Evolutionary conservation across 2,888 invertebrate species (phyloP).

Genomic region (Lathronympha strigana): DNA sequence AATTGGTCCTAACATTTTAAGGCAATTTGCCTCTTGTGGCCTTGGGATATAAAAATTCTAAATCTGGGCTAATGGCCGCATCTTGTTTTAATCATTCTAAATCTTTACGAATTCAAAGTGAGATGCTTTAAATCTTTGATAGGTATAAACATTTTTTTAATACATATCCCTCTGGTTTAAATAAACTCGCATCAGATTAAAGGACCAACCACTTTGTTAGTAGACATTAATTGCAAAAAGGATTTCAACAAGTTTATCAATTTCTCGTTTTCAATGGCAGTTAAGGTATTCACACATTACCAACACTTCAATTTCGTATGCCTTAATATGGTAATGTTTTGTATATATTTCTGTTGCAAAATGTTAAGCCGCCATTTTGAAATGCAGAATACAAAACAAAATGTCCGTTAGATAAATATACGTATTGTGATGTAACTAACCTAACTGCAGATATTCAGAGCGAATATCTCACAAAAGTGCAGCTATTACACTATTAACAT

Average conservation of each 20-base stretch:
- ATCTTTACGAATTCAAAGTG: background rate
- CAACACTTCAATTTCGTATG: conserved; percentile 9
- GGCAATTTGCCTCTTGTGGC: background rate
- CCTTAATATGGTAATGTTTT: background rate
- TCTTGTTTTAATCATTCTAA: background rate
- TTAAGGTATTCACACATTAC: conserved; percentile 1
- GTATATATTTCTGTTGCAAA: background rate
- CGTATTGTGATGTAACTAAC: background rate
- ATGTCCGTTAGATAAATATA: background rate
- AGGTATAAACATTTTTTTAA: no score
- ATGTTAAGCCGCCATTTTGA: conserved; percentile 7
- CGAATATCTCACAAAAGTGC: conserved; percentile 3
- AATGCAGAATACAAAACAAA: conserved; percentile 2
- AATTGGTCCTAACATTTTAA: conserved; percentile 18
- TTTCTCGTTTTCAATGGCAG: conserved; percentile 12
- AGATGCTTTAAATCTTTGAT: no score
- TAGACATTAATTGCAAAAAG: conserved; percentile 24
- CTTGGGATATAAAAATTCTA: background rate
- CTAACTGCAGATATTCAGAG: conserved; percentile 22
- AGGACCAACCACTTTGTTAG: conserved; percentile 15
- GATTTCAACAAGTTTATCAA: conserved; percentile 12
- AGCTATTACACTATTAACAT: conserved; percentile 23
- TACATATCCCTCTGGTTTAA: no score
- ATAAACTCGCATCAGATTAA: background rate
- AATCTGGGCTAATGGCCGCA: background rate